Conservation (phyloP, 2,888 invertebrate genomes). For the Dicroscelio sp. region DNA sequence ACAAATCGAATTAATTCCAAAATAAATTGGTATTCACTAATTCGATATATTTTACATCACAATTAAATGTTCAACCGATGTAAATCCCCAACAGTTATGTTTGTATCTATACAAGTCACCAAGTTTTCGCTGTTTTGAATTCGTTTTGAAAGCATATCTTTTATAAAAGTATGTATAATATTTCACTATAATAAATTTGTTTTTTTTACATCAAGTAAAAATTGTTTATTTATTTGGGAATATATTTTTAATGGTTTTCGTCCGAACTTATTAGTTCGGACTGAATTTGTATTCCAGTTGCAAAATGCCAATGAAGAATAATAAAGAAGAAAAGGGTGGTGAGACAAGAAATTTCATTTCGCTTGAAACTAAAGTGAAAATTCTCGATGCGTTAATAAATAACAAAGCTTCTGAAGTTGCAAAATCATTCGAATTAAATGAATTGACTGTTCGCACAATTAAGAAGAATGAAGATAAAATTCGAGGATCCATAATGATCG, state of each 20-base stretch:
- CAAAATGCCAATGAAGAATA: conserved; percentile 44
- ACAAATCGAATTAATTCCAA: no score
- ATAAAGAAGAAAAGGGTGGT: conserved; percentile 21
- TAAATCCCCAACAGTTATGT: no score
- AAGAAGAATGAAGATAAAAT: conserved; percentile 69
- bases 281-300: background rate
- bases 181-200: background rate
- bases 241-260: background rate
- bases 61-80: no score
- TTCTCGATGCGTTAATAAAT: conserved; percentile 71
- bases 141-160: background rate
- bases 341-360: conserved; percentile 45
- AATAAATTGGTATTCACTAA: no score
- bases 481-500: conserved; percentile 38
- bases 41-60: no score
- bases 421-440: conserved; percentile 70
- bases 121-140: conserved; percentile 13
- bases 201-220: no score
- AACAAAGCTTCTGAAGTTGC: conserved; percentile 72
- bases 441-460: conserved; percentile 73
- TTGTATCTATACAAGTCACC: background rate
- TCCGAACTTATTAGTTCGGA: background rate
- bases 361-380: conserved; percentile 73
- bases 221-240: conserved; percentile 2
- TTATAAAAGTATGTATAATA: conserved; percentile 4